Percentiles rank a stretch among this genome's conserved stretches.
phyloP scores from a whole-genome alignment of 2,888 invertebrate genomes.

The Poecilobothrus nobilitatus region DNA sequence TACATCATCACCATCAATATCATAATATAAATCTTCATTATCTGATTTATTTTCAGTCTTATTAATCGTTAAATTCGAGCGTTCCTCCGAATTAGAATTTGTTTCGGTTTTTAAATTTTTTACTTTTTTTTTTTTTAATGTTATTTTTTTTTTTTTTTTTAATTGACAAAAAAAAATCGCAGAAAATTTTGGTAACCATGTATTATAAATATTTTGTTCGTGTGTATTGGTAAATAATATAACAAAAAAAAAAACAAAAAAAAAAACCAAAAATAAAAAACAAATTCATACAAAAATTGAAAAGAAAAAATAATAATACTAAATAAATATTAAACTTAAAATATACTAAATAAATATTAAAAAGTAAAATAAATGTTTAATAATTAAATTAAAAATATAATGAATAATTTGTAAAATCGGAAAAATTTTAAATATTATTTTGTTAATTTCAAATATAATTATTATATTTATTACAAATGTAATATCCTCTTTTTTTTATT shows the following conservation, averaged over 20 bases:
- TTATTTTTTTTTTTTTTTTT: conserved; percentile 19
- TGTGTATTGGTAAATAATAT: conserved; percentile 44
- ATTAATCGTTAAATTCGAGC: conserved; percentile 10
- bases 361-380: conserved; percentile 30
- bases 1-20: not conserved
- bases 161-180: not conserved
- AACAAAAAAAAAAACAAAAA: conserved; percentile 23
- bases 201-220: conserved; percentile 21
- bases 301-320: too few species aligned
- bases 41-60: conserved; percentile 15
- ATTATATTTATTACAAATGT: too few species aligned
- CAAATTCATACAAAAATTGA: conserved; percentile 25
- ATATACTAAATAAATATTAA: conserved; percentile 45
- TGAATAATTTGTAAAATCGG: conserved; percentile 11
- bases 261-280: conserved; percentile 21
- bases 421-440: conserved; percentile 10
- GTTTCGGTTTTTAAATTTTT: conserved; percentile 15
- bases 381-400: conserved; percentile 14
- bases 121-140: conserved; percentile 17
- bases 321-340: too few species aligned
- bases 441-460: too few species aligned
- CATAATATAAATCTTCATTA: conserved; percentile 15
- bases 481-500: too few species aligned
- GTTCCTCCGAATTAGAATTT: conserved; percentile 8
- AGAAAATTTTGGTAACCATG: conserved; percentile 8